Evolutionary conservation across 2,888 invertebrate genomes (phyloP).

Genomic region (Hyles lineata): DNA sequence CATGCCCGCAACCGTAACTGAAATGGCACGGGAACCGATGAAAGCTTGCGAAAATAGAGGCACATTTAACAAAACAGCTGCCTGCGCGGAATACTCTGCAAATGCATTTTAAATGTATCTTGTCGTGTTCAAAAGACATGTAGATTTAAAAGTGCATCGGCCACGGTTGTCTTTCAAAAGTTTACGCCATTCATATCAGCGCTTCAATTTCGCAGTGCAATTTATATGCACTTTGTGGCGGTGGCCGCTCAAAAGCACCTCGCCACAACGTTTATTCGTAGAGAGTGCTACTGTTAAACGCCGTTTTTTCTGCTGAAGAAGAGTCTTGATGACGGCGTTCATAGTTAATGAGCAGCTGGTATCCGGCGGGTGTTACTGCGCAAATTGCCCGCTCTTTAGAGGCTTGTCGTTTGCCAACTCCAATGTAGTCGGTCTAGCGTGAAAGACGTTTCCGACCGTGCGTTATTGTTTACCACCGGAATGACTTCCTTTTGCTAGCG

Average conservation of each 20-base stretch:
- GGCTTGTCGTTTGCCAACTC: constrained; percentile 71
- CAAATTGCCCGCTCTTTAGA: constrained; percentile 79
- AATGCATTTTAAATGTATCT: constrained; percentile 23
- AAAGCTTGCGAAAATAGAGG: constrained; percentile 1
- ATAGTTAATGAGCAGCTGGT: constrained; percentile 83
- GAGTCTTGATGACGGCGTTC: constrained; percentile 82
- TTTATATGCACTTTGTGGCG: constrained; percentile 84
- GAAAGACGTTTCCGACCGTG: constrained; percentile 76
- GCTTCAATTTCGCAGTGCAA: constrained; percentile 79
- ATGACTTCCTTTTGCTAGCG: constrained; percentile 75
- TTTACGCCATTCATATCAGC: constrained; percentile 76
- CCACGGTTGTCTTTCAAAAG: constrained; percentile 73
- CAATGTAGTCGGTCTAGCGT: constrained; percentile 65
- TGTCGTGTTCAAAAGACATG: constrained; percentile 36
- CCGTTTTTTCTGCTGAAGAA: constrained; percentile 79
- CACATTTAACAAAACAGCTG: not conserved
- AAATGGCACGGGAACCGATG: constrained; percentile 1
- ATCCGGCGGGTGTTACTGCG: constrained; percentile 76
- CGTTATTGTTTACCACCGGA: constrained; percentile 78
- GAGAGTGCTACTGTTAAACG: constrained; percentile 77
- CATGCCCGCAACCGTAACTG: not conserved
- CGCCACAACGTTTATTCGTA: constrained; percentile 69
- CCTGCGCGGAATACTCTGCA: not conserved
- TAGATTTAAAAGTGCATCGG: constrained; percentile 55
- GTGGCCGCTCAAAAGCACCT: constrained; percentile 74